Conservation (phyloP, 2,888 invertebrate species). For the Sphecodes monilicornis region DNA sequence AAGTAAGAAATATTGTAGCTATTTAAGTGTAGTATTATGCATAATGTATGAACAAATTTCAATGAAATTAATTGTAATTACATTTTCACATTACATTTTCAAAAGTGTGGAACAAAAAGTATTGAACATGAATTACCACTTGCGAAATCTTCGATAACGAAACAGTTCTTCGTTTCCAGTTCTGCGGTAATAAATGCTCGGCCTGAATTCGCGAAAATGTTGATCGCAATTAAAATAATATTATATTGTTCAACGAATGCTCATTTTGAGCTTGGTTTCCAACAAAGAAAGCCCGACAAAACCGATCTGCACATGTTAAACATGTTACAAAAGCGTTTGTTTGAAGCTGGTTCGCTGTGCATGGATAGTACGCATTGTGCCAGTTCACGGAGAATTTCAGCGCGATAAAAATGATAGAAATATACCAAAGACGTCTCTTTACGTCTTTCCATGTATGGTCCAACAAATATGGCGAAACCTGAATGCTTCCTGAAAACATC, state of each 20-base stretch:
- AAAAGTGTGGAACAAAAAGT: neutral
- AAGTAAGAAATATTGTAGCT: neutral
- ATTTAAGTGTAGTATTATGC: neutral
- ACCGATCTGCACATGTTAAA: neutral
- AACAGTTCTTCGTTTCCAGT: neutral
- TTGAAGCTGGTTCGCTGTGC: neutral
- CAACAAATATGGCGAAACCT: no score
- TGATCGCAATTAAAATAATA: neutral
- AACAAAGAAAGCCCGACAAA: slow-evolving; percentile 2
- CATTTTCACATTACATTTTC: no score
- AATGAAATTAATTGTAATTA: neutral
- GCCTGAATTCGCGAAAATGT: neutral
- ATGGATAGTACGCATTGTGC: neutral
- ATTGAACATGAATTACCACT: neutral
- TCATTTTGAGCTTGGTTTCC: neutral
- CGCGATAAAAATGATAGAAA: neutral
- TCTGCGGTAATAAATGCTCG: neutral
- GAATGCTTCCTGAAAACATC: no score
- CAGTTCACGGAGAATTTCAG: neutral
- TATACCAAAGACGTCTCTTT: neutral
- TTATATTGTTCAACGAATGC: neutral
- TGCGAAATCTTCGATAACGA: slow-evolving; percentile 1
- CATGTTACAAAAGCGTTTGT: neutral
- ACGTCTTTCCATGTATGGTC: neutral
- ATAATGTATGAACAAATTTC: neutral